Conservation (phyloP, 2,888 invertebrate genomes). For the Crioceris asparagi region DNA sequence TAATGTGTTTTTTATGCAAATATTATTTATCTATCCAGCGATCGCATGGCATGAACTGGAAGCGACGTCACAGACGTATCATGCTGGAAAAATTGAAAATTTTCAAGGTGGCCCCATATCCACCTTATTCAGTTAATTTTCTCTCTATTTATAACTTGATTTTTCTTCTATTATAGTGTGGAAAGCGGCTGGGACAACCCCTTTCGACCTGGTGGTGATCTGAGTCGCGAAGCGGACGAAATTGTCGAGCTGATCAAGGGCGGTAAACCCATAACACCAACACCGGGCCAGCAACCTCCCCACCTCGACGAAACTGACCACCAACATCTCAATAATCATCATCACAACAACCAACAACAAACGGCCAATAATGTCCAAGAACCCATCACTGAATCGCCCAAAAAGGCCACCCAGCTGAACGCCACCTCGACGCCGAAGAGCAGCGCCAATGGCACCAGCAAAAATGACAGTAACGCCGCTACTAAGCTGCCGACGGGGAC, state of each 20-base stretch:
- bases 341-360: not conserved
- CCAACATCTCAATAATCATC: constrained; percentile 12
- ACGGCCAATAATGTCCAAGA: constrained; percentile 17
- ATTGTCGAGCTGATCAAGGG: constrained; percentile 91
- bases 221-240: constrained; percentile 91
- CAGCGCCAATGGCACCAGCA: constrained; percentile 31
- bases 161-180: constrained; percentile 51
- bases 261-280: constrained; percentile 75
- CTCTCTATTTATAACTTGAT: not conserved
- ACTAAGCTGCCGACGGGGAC: too few relatives aligned
- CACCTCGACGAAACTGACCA: constrained; percentile 42
- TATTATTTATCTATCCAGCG: too few relatives aligned
- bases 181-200: constrained; percentile 97
- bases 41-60: too few relatives aligned
- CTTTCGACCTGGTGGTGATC: constrained; percentile 91
- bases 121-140: not conserved
- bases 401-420: constrained; percentile 27
- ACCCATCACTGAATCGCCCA: constrained; percentile 29
- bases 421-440: constrained; percentile 32
- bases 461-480: constrained; percentile 36
- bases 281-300: constrained; percentile 47
- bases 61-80: too few relatives aligned
- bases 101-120: too few relatives aligned
- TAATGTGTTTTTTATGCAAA: too few relatives aligned
- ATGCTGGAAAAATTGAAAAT: too few relatives aligned